Evolutionary conservation across 1,140 invertebrate species (phyloP), one percentile per base, ranked within the genome.

Genomic region (Bombyx mandarina): DNA sequence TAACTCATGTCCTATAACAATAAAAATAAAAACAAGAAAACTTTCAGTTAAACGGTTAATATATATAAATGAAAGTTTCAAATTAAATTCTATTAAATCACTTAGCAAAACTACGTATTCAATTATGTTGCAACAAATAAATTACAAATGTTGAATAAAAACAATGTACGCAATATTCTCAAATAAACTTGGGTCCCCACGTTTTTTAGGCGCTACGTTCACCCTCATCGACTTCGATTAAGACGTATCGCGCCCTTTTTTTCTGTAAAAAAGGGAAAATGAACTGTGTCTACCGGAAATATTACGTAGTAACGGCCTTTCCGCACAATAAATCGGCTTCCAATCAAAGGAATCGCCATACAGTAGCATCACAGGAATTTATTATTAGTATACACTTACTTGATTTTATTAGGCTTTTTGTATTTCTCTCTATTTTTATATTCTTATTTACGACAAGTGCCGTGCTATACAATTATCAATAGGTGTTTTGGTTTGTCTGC

Each of bases 291-390:
- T 75, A 65, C 76, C 83, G 83, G 83, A 86, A 86, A 86, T 85
- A 87, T 87, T 87, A 84, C 80, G 56, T 65, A 82, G 75, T 82
- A 83, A 84, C 83, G 74, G 80, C 75, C 81, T 86, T 86, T 86
- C 83, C 83, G 83, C 83, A 77, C 83, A 81, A 86, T 86, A 86
- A 86, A 86, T 86, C 75, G 76, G 75, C 72, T 73, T 71, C 82
- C 80, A 86, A 85, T 86, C 82, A 83, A 83, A 82, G 77, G 81
- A 80, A 77, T 71, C 72, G 72, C 73, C 57, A 70, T 69, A 67
- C 66, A 65, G 70, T 58, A 61, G 66, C 59, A 64, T 62, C 77
- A 73, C 77, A 77, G 79, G 78, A 82, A 78, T 84, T 69, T 86
- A 81, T 82, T 86, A 83, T 81, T 84, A 72, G 71, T 75, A 78